A percentile compares a stretch with the other conserved stretches of the same genome.
Evolutionary conservation across 2,797 vertebrate genomes (phyloP).

Genomic region (Dendrocincla tyrannina): DNA sequence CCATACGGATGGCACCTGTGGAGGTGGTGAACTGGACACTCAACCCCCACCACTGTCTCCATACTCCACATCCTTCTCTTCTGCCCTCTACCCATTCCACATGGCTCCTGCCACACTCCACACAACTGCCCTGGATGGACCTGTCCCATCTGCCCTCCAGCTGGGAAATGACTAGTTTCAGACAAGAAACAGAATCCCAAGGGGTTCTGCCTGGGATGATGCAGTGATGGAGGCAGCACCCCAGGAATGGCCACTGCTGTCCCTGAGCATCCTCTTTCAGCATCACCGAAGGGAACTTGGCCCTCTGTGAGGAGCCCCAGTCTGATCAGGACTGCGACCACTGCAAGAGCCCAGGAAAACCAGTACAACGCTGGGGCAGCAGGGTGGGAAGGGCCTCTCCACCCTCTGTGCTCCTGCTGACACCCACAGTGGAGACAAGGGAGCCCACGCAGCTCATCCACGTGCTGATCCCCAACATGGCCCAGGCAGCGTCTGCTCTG

Average conservation of each 20-base stretch:
- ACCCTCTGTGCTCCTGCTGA: not conserved
- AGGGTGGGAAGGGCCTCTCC: not conserved
- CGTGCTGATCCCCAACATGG: fast-evolving
- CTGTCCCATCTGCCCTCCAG: fast-evolving
- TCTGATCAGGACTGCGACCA: not conserved
- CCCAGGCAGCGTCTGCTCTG: not conserved
- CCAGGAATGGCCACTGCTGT: not conserved
- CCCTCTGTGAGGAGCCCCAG: not conserved
- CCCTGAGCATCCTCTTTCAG: not conserved
- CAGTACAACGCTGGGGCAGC: not conserved
- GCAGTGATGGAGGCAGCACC: not conserved
- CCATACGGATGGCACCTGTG: fast-evolving
- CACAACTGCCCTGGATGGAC: not conserved
- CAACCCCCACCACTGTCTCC: too few relatives aligned
- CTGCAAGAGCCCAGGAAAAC: fast-evolving
- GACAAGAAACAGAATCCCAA: not conserved
- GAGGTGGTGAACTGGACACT: not conserved
- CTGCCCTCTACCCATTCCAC: not conserved
- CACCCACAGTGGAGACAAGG: not conserved
- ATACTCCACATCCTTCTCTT: not conserved
- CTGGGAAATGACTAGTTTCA: not conserved
- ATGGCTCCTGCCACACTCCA: fast-evolving
- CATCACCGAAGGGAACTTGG: not conserved
- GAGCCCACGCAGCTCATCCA: fast-evolving
- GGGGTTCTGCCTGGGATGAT: fast-evolving